Evolutionary conservation across 2,797 vertebrate species (phyloP).

Genomic region (Dicrostonyx torquatus): DNA sequence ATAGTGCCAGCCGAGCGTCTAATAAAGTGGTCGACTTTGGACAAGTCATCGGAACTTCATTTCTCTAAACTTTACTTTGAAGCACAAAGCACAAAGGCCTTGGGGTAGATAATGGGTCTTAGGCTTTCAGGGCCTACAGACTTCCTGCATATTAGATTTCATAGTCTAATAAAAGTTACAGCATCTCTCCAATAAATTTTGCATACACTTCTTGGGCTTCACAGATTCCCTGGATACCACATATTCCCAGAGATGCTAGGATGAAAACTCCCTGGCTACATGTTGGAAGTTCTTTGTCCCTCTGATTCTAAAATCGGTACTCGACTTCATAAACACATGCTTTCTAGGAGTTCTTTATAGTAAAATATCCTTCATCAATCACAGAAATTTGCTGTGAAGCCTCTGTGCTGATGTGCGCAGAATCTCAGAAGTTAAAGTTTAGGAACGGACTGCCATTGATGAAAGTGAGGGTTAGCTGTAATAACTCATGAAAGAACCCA

Average conservation of each 20-base stretch:
- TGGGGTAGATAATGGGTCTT: constrained; percentile 15
- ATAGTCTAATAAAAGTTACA: not conserved
- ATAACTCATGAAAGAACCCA: constrained; percentile 58
- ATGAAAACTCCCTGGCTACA: not conserved
- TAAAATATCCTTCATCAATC: constrained; percentile 46
- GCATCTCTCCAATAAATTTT: not conserved
- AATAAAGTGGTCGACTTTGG: not conserved
- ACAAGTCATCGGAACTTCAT: constrained; percentile 43
- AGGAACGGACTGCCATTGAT: constrained; percentile 52
- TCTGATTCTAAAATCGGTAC: constrained; percentile 18
- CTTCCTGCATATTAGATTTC: not conserved
- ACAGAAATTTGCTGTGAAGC: not conserved
- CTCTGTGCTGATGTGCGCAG: constrained; percentile 37
- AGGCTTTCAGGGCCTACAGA: not conserved
- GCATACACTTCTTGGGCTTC: not conserved
- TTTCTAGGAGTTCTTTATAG: constrained; percentile 40
- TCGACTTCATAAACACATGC: not conserved
- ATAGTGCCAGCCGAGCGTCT: not conserved
- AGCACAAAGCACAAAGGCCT: constrained; percentile 26
- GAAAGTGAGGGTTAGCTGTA: constrained; percentile 25
- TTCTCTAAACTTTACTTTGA: constrained; percentile 28
- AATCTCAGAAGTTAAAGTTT: constrained; percentile 51
- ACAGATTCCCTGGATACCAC: not conserved
- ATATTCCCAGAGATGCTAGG: not conserved
- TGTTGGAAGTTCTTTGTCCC: constrained; percentile 3